These are phyloP conservation scores for Okamejei kenojei DNA, from an alignment of 2,797 vertebrate species.

Conservation along the genomic window DNA sequence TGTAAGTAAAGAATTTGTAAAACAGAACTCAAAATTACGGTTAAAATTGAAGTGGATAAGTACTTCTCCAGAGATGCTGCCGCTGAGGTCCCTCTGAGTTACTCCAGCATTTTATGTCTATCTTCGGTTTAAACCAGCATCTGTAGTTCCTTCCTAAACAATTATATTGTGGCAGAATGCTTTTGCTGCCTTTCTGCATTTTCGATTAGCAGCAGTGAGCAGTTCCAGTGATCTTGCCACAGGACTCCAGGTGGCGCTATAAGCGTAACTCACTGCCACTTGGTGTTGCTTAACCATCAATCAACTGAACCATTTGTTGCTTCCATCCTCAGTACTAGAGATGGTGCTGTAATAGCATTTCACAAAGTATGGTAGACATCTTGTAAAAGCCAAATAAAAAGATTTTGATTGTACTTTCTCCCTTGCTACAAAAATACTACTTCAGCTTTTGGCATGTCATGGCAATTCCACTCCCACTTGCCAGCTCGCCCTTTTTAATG, in stretches of 20 bases:
- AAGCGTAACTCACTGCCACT: not conserved
- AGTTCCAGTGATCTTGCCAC: not conserved
- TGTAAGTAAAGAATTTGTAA: no score
- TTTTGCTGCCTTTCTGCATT: not conserved
- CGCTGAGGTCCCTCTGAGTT: no score
- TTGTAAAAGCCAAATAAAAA: not conserved
- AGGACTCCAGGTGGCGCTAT: not conserved
- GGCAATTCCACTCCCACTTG: not conserved
- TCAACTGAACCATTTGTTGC: not conserved
- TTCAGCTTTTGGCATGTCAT: not conserved
- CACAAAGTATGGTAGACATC: conserved; percentile 6
- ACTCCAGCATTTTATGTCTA: no score
- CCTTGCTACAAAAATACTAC: not conserved
- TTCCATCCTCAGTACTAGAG: not conserved
- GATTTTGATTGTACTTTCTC: not conserved
- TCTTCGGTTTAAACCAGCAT: no score
- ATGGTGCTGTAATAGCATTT: conserved; percentile 5
- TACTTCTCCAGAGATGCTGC: no score
- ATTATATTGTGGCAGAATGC: not conserved
- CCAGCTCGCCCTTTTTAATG: not conserved
- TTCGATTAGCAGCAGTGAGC: not conserved
- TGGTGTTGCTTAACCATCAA: not conserved
- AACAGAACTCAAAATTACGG: no score
- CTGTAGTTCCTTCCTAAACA: no score
- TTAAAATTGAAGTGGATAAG: no score